Evolutionary conservation across 2,888 invertebrate genomes (phyloP).

Genomic region (Lycophotia porphyrea): DNA sequence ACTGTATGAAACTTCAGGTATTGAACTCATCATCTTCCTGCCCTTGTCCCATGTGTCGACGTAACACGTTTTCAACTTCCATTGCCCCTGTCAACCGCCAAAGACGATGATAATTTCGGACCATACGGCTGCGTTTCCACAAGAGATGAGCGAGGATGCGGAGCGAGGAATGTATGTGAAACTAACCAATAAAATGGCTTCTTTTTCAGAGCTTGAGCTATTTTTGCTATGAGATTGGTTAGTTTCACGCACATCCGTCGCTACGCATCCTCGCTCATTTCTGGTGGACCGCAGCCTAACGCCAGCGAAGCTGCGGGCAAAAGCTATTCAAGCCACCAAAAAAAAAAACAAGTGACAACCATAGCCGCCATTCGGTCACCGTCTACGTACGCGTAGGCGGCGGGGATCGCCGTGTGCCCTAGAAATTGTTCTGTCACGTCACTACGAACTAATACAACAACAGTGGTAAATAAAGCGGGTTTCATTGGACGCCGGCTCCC

Average conservation of each 20-base stretch:
- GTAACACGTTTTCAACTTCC: background rate
- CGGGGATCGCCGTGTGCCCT: slow-evolving; percentile 66
- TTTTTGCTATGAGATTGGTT: no score
- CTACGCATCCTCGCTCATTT: no score
- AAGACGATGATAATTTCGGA: background rate
- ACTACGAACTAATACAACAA: slow-evolving; percentile 48
- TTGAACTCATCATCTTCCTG: background rate
- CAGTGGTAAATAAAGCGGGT: slow-evolving; percentile 49
- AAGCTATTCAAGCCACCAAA: no score
- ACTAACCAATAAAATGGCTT: no score
- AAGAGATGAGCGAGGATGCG: no score
- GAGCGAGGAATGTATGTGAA: no score
- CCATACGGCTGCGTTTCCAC: no score
- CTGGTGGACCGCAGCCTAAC: background rate
- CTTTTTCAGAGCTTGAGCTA: no score
- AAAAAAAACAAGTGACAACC: slow-evolving; percentile 42
- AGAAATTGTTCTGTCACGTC: slow-evolving; percentile 71
- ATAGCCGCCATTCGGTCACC: slow-evolving; percentile 46
- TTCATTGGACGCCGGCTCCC: slow-evolving; percentile 41
- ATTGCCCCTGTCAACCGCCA: no score
- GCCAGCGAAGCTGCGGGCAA: background rate
- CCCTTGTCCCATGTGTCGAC: background rate
- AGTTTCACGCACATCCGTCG: no score
- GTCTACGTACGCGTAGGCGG: slow-evolving; percentile 61
- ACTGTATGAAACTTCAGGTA: background rate